Evolutionary conservation across 2,113 vertebrate genomes (phyloP), one percentile per base, ranked within the genome.

Genomic region (Aegypius monachus): DNA sequence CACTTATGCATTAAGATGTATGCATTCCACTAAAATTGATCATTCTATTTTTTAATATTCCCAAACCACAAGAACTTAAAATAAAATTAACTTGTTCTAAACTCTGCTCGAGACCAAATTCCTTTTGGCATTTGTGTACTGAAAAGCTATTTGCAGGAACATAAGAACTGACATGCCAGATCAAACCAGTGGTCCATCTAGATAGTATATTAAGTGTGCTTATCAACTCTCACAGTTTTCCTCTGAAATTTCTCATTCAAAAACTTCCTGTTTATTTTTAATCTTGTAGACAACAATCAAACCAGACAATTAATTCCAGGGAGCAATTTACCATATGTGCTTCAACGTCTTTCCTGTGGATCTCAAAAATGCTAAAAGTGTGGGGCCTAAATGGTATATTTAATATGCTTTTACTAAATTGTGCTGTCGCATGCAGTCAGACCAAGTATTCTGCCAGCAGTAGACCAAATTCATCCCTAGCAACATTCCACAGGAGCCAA

Each of bases 201-300:
- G 91, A 85, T 48, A 94, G 86, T 12, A 72, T 80, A 93, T 82
- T 82, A 91, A 94, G 56, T 71, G 26, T 71, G 56, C 56, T 96
- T 90, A 97, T 96, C 95, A 86, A 31, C n/a, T 80, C 86, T 92
- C 68, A 67, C 88, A 96, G 91, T 96, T 96, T 95, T 73, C 80
- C 80, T 94, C 81, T 83, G 73, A 91, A 95, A 96, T 74, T 90
- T 58, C 71, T 65, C 34, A 87, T 95, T 95, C 61, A 89, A 89
- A 94, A 96, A 87, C 72, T 94, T 84, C 52, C 53, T 91, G 72
- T 29, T 95, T 94, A 87, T 92, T 98, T 96, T 67, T 80, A 94
- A 97, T 94, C 65, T 88, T 67, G 79, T 73, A 94, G 85, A 68
- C 79, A 95, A 92, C 65, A 78, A 92, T 92, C 87, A 92, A 93